Evolutionary conservation across 2,888 invertebrate genomes (phyloP).

Genomic region (Meganola albula): DNA sequence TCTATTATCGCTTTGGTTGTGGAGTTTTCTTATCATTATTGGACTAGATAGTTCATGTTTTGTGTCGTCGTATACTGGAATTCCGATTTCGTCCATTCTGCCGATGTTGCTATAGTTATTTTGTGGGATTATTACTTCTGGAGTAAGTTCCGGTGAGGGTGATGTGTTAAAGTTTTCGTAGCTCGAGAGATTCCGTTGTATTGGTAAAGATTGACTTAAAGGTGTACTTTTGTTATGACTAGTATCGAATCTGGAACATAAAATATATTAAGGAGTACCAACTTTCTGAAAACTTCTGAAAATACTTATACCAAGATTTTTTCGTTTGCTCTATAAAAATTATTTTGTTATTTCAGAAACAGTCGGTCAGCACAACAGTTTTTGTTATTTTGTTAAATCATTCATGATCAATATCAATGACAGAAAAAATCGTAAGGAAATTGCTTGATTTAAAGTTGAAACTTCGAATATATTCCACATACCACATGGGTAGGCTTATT

Average conservation of each 20-base stretch:
- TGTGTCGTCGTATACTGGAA: conserved; percentile 58
- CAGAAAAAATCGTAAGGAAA: no score
- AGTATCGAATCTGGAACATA: conserved; percentile 65
- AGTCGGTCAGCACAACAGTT: no score
- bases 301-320: no score
- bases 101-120: conserved; percentile 57
- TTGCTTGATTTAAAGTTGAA: no score
- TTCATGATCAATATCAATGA: no score
- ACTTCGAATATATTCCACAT: no score
- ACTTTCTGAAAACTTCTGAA: no score
- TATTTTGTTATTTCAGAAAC: no score
- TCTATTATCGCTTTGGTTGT: conserved; percentile 37
- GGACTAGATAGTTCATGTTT: conserved; percentile 62
- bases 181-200: conserved; percentile 63
- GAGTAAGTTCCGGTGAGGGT: conserved; percentile 45
- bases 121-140: conserved; percentile 48
- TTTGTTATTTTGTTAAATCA: no score
- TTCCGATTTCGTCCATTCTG: conserved; percentile 68
- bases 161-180: conserved; percentile 76
- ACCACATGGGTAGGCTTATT: no score
- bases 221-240: conserved; percentile 52
- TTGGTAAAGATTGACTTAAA: conserved; percentile 49
- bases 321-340: no score
- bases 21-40: conserved; percentile 55
- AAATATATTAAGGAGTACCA: no score